Evolutionary conservation across 2,888 invertebrate genomes (phyloP).

Genomic region (Didymodactylos carnosus): DNA sequence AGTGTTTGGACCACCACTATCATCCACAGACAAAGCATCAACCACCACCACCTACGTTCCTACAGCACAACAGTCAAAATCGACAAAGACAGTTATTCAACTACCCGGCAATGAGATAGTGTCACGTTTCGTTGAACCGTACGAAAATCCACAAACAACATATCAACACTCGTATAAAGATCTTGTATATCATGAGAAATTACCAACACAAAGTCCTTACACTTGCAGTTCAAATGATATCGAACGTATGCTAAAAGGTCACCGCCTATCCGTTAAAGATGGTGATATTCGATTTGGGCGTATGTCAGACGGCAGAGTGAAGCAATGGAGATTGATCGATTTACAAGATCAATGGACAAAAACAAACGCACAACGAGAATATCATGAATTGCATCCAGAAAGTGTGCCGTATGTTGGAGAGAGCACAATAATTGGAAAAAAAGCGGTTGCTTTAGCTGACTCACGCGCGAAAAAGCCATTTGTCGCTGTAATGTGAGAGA

Average conservation of each 20-base stretch:
- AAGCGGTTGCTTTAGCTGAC: slow-evolving; percentile 12
- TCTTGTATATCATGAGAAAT: neutral
- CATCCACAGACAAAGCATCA: neutral
- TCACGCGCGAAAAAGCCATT: neutral
- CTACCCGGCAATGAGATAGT: neutral
- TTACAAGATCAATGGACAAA: slow-evolving; percentile 28
- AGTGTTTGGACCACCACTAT: neutral
- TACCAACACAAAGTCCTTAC: neutral
- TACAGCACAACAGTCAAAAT: neutral
- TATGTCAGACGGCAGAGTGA: slow-evolving; percentile 21
- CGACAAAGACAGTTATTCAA: neutral
- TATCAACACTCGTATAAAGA: neutral
- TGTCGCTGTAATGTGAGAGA: too few species aligned
- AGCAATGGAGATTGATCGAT: slow-evolving; percentile 19
- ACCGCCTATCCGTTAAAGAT: neutral
- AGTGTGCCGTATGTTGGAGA: slow-evolving; percentile 25
- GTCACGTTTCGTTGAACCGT: neutral
- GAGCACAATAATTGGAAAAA: slow-evolving; percentile 25
- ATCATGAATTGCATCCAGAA: slow-evolving; percentile 25
- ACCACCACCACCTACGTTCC: too few species aligned
- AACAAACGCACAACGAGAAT: slow-evolving; percentile 20
- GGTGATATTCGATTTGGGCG: neutral
- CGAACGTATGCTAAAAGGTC: too few species aligned
- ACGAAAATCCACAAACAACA: neutral
- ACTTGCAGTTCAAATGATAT: too few species aligned